Evolutionary conservation across 2,888 invertebrate genomes (phyloP).

Genomic region (Salticus scenicus): DNA sequence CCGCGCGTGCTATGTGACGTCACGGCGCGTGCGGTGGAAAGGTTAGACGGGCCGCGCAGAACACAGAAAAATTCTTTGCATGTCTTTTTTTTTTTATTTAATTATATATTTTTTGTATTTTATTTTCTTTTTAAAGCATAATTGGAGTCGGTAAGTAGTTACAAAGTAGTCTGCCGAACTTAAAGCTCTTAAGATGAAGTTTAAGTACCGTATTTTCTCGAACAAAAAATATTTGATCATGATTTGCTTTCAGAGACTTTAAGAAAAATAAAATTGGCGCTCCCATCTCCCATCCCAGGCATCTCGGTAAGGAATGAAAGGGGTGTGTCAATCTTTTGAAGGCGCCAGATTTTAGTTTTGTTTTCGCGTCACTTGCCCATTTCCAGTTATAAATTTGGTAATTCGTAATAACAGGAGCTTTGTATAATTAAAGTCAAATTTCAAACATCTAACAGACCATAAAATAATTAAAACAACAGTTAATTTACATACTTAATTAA

Average conservation of each 20-base stretch:
- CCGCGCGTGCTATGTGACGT: conserved; percentile 9
- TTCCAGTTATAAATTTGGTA: not conserved
- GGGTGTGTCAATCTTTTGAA: not conserved
- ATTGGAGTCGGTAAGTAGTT: not conserved
- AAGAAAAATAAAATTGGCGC: not conserved
- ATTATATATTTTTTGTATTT: too few species aligned
- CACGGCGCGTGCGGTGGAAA: conserved; percentile 10
- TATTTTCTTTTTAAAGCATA: too few species aligned
- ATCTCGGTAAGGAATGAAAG: not conserved
- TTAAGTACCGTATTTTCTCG: too few species aligned
- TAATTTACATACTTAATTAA: too few species aligned
- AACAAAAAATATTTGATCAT: too few species aligned
- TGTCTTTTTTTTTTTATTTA: too few species aligned
- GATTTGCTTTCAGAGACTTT: too few species aligned
- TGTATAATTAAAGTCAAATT: too few species aligned
- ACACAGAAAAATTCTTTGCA: not conserved
- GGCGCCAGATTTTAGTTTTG: not conserved
- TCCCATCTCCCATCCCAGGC: not conserved
- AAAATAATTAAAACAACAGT: too few species aligned
- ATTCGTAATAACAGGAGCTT: not conserved
- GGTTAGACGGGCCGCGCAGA: conserved; percentile 9
- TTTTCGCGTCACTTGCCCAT: not conserved
- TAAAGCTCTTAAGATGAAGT: not conserved
- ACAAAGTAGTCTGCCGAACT: not conserved
- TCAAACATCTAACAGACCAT: too few species aligned